Base-by-base conservation (phyloP, 1,140 invertebrate species). In the Araneus ventricosus region DNA sequence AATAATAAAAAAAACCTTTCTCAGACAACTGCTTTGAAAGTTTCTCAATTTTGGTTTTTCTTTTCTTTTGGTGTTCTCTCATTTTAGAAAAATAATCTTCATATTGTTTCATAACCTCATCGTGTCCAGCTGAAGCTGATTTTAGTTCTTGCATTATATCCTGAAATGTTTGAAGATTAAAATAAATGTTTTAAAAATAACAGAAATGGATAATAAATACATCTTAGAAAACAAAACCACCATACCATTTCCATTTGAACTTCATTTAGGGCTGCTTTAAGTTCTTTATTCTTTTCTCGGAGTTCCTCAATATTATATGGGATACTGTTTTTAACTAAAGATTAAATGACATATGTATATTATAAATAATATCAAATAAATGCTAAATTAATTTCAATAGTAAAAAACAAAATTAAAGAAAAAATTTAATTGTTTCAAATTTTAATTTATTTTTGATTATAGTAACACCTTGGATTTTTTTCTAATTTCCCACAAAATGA, bases 31-130 rank as follows among this genome's bases (percentile, higher is more conserved):
- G 10, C 17, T 88, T 14, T 17, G 37, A 30, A 30, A 75, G 45
- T 24, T 88, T 75, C 70, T 75, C 22, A 45, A 34, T 75, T 14
- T 1, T 27, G 6, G 39, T 27, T 8, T 70, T 63, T 30, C 70
- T 88, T 88, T 75, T 88, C 17, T 41, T 41, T 22, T n/a, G 41
- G n/a, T 75, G 63, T 17, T 88, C 14, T n/a, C 14, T 45, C 61
- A 88, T 88, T 10, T 75, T 30, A 30, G 17, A 10, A 22, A 70
- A 70, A 45, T 34, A 88, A 3, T 70, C 30, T 52, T 88, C 61
- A 88, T 70, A 88, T 22, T 88, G 30, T 20, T 88, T 67, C 27
- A 41, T n/a, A 39, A 63, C 22, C 20, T 17, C 1, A 27, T 88
- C 61, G 22, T 45, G 20, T 10, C n/a, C 22, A 17, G 24, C n/a